These are phyloP conservation scores for Drosophila prolongata DNA, from an alignment of 2,888 invertebrate species.

Conservation along the genomic window DNA sequence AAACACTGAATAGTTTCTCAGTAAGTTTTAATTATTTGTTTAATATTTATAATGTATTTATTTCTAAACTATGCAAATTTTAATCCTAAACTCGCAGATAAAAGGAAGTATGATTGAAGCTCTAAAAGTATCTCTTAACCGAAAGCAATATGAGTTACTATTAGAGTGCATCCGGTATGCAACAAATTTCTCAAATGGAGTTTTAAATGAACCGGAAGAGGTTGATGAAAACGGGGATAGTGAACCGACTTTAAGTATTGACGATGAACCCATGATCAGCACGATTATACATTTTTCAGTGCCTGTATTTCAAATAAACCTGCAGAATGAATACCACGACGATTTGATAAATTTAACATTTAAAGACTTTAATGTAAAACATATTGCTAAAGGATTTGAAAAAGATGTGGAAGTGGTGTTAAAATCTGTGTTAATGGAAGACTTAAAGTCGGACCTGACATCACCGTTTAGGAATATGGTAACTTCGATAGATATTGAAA, in stretches of 20 bases:
- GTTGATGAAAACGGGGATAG: slow-evolving; percentile 32
- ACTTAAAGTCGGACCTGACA: slow-evolving; percentile 91
- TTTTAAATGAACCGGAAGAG: slow-evolving; percentile 33
- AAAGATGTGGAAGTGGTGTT: slow-evolving; percentile 92
- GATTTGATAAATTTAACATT: slow-evolving; percentile 94
- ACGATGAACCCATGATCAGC: slow-evolving; percentile 47
- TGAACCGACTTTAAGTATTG: slow-evolving; percentile 16
- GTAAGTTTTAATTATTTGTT: slow-evolving; percentile 4
- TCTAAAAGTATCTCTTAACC: slow-evolving; percentile 93
- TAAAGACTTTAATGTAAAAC: slow-evolving; percentile 91
- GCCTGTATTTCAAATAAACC: slow-evolving; percentile 90
- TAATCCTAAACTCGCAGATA: slow-evolving; percentile 84
- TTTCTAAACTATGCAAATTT: background rate
- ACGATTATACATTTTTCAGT: slow-evolving; percentile 88
- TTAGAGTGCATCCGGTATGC: slow-evolving; percentile 88
- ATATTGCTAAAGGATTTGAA: slow-evolving; percentile 89
- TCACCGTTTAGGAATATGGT: slow-evolving; percentile 94
- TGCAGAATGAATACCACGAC: slow-evolving; percentile 90
- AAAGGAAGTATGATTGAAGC: slow-evolving; percentile 92
- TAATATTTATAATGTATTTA: background rate
- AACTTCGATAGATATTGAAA: slow-evolving; percentile 84
- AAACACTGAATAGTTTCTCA: slow-evolving; percentile 31
- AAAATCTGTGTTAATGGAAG: slow-evolving; percentile 95
- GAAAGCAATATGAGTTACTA: slow-evolving; percentile 95
- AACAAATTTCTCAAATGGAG: slow-evolving; percentile 61